Conservation (phyloP, 2,113 vertebrate genomes). For the Menidia beryllina region DNA sequence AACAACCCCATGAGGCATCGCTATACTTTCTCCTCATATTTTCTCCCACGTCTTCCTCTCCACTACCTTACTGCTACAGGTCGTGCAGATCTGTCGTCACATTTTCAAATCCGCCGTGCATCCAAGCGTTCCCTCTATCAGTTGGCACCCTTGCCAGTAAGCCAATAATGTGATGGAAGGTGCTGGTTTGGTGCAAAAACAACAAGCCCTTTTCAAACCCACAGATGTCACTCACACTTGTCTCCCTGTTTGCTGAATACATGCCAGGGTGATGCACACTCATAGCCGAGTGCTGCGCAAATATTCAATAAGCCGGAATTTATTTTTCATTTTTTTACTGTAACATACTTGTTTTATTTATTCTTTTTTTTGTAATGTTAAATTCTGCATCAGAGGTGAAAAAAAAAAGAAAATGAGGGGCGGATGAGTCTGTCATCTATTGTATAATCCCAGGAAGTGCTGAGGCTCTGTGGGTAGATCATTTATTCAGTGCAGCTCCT, state of each 20-base stretch:
- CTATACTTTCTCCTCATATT: background rate
- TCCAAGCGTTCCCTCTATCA: constrained; percentile 23
- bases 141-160: constrained; percentile 53
- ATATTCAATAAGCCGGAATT: constrained; percentile 42
- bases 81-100: constrained; percentile 9
- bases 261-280: constrained; percentile 50
- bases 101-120: constrained; percentile 26
- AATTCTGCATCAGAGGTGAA: constrained; percentile 21
- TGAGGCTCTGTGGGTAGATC: constrained; percentile 50
- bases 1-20: background rate
- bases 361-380: constrained; percentile 20
- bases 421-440: constrained; percentile 55
- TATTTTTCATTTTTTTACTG: too few relatives aligned
- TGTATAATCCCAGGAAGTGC: constrained; percentile 63
- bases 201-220: constrained; percentile 58
- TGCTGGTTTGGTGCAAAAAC: constrained; percentile 61
- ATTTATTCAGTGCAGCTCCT: constrained; percentile 68
- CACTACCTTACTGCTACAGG: background rate
- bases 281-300: constrained; percentile 12
- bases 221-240: constrained; percentile 64
- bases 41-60: background rate
- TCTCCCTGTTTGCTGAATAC: constrained; percentile 50
- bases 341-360: too few relatives aligned
- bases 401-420: constrained; percentile 30
- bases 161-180: constrained; percentile 63